A percentile compares a stretch with the other conserved stretches of the same genome.
Evolutionary conservation across 2,797 vertebrate species (phyloP).

Genomic region (Neomorphus geoffroyi): DNA sequence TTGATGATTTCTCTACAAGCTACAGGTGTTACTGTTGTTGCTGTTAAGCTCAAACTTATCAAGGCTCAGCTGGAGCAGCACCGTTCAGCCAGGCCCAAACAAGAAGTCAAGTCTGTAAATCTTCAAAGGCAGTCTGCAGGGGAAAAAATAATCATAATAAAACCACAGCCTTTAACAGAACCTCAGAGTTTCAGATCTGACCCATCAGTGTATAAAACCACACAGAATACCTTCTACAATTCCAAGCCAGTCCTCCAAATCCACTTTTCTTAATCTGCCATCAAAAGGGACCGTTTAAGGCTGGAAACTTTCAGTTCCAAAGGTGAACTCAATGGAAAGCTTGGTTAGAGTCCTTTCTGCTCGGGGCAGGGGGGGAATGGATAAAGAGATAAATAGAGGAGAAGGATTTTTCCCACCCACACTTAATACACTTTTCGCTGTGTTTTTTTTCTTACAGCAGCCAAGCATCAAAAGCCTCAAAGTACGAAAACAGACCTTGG

Average conservation of each 20-base stretch:
- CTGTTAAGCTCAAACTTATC: background rate
- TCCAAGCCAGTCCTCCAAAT: background rate
- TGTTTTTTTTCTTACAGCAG: background rate
- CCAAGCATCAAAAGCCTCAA: constrained; percentile 29
- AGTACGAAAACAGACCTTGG: constrained; percentile 29
- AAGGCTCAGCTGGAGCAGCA: background rate
- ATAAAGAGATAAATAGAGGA: background rate
- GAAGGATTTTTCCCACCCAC: background rate
- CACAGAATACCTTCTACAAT: background rate
- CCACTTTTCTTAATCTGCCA: background rate
- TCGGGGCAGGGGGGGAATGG: background rate
- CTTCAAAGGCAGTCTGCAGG: background rate
- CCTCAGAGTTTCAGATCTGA: background rate
- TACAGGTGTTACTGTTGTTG: rapidly evolving
- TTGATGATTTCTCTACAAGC: background rate
- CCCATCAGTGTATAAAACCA: rapidly evolving
- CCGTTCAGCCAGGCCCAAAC: background rate
- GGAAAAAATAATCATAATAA: background rate
- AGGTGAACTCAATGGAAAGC: background rate
- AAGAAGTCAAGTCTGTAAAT: background rate
- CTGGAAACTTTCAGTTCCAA: background rate
- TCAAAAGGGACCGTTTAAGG: background rate
- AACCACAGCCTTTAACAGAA: background rate
- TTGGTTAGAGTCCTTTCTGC: background rate
- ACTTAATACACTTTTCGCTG: background rate